These are phyloP conservation scores for Apogon talboti DNA, from an alignment of 2,797 vertebrate species.

Conservation along the genomic window DNA sequence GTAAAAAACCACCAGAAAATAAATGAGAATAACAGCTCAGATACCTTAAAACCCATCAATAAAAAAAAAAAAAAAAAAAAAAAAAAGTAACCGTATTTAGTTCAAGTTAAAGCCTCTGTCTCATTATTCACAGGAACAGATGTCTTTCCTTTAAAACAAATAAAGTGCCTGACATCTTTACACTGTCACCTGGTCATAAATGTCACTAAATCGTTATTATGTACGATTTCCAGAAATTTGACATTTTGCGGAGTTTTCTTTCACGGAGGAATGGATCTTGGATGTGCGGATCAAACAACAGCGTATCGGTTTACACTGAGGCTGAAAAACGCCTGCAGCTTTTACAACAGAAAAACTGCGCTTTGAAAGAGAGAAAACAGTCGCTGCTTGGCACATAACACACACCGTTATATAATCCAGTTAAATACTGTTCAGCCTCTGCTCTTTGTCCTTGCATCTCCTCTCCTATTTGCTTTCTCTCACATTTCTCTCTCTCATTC, in stretches of 20 bases:
- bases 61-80: too few relatives aligned
- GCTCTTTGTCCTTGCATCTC: slow-evolving; percentile 43
- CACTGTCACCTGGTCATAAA: slow-evolving; percentile 29
- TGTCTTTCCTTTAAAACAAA: slow-evolving; percentile 31
- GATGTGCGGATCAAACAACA: slow-evolving; percentile 53
- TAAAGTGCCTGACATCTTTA: slow-evolving; percentile 15
- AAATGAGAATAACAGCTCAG: too few relatives aligned
- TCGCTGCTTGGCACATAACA: slow-evolving; percentile 63
- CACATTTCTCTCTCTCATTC: slow-evolving; percentile 32
- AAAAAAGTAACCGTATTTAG: too few relatives aligned
- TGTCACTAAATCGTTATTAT: slow-evolving; percentile 32
- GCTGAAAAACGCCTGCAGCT: slow-evolving; percentile 56
- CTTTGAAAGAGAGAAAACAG: slow-evolving; percentile 64
- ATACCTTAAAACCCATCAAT: too few relatives aligned
- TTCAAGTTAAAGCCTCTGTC: neutral
- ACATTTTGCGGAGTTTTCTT: slow-evolving; percentile 36
- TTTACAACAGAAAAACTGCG: slow-evolving; percentile 46
- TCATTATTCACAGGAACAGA: slow-evolving; percentile 10
- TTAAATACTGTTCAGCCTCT: slow-evolving; percentile 60
- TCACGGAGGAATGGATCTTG: slow-evolving; percentile 38
- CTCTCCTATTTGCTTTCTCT: slow-evolving; percentile 35
- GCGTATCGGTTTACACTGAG: slow-evolving; percentile 59
- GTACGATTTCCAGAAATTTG: slow-evolving; percentile 38
- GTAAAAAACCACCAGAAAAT: too few relatives aligned
- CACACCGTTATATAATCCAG: slow-evolving; percentile 73